Percentiles rank a stretch among this genome's conserved stretches.
Conservation (phyloP, 1,140 invertebrate species). For the Eubasilissa regina region DNA sequence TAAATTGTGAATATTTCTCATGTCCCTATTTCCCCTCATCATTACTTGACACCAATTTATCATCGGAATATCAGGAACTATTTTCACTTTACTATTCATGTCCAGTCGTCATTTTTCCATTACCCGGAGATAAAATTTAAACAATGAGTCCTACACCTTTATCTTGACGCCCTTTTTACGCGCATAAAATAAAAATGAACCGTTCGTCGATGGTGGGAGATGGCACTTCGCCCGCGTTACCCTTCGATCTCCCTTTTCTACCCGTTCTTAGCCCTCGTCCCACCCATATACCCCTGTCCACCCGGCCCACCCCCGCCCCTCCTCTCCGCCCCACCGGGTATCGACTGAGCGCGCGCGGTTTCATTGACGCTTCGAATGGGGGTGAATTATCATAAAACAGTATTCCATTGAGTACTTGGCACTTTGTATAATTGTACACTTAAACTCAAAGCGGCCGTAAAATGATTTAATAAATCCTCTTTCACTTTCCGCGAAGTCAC, state of each 20-base stretch:
- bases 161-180: constrained; percentile 55
- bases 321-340: constrained; percentile 32
- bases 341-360: constrained; percentile 52
- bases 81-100: constrained; percentile 7
- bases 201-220: constrained; percentile 34
- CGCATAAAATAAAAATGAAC: constrained; percentile 59
- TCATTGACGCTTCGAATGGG: constrained; percentile 48
- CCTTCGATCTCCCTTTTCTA: constrained; percentile 29
- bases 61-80: too few relatives aligned
- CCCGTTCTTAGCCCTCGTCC: not conserved
- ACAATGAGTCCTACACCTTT: constrained; percentile 58
- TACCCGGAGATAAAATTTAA: constrained; percentile 59
- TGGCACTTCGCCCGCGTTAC: constrained; percentile 22
- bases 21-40: too few relatives aligned
- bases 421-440: constrained; percentile 24
- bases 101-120: constrained; percentile 55
- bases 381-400: constrained; percentile 48
- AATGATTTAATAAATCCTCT: constrained; percentile 2
- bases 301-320: not conserved
- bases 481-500: constrained; percentile 30
- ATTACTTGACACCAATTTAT: too few relatives aligned
- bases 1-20: too few relatives aligned
- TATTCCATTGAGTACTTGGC: constrained; percentile 19
- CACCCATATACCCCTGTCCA: not conserved
- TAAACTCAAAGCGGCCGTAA: constrained; percentile 6